phyloP scores from a whole-genome alignment of 2,113 vertebrate genomes.

The Ailuropoda melanoleuca region DNA sequence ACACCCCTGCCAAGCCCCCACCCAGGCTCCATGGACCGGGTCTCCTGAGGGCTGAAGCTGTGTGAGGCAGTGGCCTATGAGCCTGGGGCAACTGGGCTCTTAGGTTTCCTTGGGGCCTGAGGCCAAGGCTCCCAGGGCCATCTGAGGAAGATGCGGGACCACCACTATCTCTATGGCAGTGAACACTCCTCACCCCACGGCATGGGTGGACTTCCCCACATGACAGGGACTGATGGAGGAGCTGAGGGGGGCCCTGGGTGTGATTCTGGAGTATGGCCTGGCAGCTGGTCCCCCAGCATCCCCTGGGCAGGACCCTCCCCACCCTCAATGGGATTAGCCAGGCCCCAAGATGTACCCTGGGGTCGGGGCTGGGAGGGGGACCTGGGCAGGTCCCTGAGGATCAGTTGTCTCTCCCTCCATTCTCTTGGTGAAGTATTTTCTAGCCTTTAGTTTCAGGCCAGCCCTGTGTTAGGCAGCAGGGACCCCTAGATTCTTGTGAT shows the following conservation, averaged over 20 bases:
- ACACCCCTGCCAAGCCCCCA: not conserved
- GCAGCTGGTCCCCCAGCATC: not conserved
- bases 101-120: not conserved
- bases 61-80: not conserved
- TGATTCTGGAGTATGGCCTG: not conserved
- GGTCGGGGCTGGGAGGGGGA: rapidly evolving
- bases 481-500: not conserved
- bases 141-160: not conserved
- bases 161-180: not conserved
- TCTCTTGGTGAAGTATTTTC: not conserved
- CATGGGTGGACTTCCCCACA: not conserved
- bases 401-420: not conserved
- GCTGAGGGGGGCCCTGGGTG: not conserved
- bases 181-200: no score
- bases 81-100: not conserved
- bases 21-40: not conserved
- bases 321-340: not conserved
- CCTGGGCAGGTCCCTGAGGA: no score
- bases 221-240: not conserved
- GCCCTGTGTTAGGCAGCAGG: not conserved
- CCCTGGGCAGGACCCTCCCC: not conserved
- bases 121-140: not conserved
- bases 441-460: not conserved
- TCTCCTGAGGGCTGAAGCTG: not conserved
- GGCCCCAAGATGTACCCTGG: not conserved